Evolutionary conservation across 2,113 vertebrate genomes (phyloP).

Genomic region (Sarotherodon lohbergeri): DNA sequence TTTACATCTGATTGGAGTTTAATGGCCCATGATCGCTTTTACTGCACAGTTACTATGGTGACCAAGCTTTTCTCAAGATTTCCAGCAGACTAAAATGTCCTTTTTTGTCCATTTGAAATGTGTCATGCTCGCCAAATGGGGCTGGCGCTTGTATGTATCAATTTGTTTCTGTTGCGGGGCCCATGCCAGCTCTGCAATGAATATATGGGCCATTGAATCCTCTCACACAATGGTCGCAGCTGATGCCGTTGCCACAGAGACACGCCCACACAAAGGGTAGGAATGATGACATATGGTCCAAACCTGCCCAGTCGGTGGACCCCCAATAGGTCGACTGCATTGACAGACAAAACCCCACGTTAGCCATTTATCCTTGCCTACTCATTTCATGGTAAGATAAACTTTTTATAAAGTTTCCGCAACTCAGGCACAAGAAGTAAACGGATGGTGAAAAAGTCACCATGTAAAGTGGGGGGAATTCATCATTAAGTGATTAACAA

Average conservation of each 20-base stretch:
- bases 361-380: constrained; percentile 69
- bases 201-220: constrained; percentile 82
- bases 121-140: constrained; percentile 78
- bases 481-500: constrained; percentile 79
- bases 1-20: constrained; percentile 93
- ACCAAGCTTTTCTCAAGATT: constrained; percentile 88
- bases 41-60: constrained; percentile 75
- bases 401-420: constrained; percentile 82
- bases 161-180: constrained; percentile 88
- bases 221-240: constrained; percentile 77
- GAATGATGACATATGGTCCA: constrained; percentile 93
- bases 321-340: constrained; percentile 74
- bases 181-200: constrained; percentile 77
- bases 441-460: constrained; percentile 65
- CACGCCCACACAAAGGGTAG: constrained; percentile 71
- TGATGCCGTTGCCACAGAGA: constrained; percentile 86
- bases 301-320: constrained; percentile 76
- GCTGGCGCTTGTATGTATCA: constrained; percentile 84
- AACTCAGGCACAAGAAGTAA: constrained; percentile 65
- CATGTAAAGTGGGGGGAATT: constrained; percentile 74
- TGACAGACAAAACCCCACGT: constrained; percentile 61
- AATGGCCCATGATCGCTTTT: constrained; percentile 79
- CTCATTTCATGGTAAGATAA: constrained; percentile 81
- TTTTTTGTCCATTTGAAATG: constrained; percentile 82
- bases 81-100: constrained; percentile 83